These are phyloP conservation scores for Sphecodes monilicornis DNA, from an alignment of 2,888 invertebrate species.

Conservation along the genomic window DNA sequence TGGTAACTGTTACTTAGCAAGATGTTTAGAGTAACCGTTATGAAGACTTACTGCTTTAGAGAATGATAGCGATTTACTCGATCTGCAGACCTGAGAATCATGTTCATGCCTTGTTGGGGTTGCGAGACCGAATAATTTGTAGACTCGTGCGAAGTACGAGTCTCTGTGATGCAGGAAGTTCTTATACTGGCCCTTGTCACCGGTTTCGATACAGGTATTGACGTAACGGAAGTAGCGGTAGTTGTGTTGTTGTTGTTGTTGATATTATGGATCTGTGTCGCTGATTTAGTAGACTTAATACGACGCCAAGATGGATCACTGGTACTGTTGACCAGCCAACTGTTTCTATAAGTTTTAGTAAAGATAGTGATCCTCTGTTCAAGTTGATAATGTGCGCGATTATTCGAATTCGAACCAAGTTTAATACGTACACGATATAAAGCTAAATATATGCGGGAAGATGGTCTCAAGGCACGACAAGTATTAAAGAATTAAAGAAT, in stretches of 20 bases:
- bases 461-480: not conserved
- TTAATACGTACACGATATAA: slow-evolving; percentile 2
- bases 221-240: slow-evolving; percentile 69
- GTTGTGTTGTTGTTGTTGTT: slow-evolving; percentile 64
- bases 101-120: slow-evolving; percentile 78
- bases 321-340: slow-evolving; percentile 77
- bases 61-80: slow-evolving; percentile 80
- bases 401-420: slow-evolving; percentile 13
- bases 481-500: not conserved
- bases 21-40: slow-evolving; percentile 61
- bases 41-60: slow-evolving; percentile 81
- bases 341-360: slow-evolving; percentile 76
- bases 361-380: slow-evolving; percentile 46
- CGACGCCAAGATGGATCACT: slow-evolving; percentile 77
- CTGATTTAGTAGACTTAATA: slow-evolving; percentile 79
- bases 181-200: slow-evolving; percentile 80
- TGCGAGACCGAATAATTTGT: slow-evolving; percentile 75
- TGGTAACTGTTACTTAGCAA: slow-evolving; percentile 53
- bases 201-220: slow-evolving; percentile 75
- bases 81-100: slow-evolving; percentile 81
- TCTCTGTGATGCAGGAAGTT: slow-evolving; percentile 72
- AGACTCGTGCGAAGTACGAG: slow-evolving; percentile 73
- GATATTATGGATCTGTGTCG: slow-evolving; percentile 75
- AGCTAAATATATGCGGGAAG: not conserved
- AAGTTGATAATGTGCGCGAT: slow-evolving; percentile 35